Evolutionary conservation across 2,113 vertebrate genomes (phyloP), one percentile per base, ranked within the genome.

Genomic region (Perca fluviatilis): DNA sequence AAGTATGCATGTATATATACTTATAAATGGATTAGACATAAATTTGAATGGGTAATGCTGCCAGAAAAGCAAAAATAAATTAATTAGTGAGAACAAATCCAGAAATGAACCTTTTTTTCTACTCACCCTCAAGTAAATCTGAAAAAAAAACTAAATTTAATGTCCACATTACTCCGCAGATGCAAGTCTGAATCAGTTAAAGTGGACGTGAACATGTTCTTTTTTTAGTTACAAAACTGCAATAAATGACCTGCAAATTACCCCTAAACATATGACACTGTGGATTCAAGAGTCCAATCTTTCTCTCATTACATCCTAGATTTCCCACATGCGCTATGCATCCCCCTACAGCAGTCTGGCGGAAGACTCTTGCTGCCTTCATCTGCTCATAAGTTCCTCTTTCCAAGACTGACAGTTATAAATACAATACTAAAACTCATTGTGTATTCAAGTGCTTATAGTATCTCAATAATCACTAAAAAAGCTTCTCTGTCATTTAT

Each of bases 271-370:
- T 19, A 63, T 80, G 78, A 66, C 65, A 65, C 70, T 73, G 72
- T 72, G 66, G 30, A 76, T 77, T 74, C 46, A 74, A 49, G 63
- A 74, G 62, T 73, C 62, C 77, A 88, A 56, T 46, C 66, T 71
- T 40, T 73, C 69, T 56, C 74, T 89, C 79, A 87, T 88, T 89
- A 82, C 82, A 47, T 75, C 27, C 19, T 11, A 27, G 36, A 85
- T 82, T 63, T 62, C 25, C 64, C 47, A 75, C 51, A 56, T 69
- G 80, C 49, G 6, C 50, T 33, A 60, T 69, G 58, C 16, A 40
- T 84, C 68, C 54, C 58, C 57, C 74, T 12, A 16, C 77, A 79
- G 73, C 81, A 43, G 33, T 58, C 64, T 84, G 66, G 76, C 18
- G 1, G 19, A 58, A 36, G 16, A 40, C 21, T 40, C 30, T 40